Evolutionary conservation across 1,140 invertebrate genomes (phyloP), one percentile per base, ranked within the genome.

Genomic region (Caenorhabditis inopinata): DNA sequence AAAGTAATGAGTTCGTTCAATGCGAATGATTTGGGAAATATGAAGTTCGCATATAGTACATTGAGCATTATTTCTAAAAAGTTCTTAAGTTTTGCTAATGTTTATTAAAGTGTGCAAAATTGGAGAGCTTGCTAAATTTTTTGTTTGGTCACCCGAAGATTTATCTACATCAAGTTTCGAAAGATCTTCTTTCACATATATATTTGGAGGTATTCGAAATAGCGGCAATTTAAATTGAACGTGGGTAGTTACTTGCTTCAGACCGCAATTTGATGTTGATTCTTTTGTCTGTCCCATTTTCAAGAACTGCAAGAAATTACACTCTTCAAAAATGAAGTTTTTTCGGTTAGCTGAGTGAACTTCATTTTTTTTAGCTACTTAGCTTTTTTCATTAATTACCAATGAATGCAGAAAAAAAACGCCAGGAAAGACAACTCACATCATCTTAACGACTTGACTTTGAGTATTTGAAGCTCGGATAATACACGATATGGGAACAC

Each of bases 391-490:
- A 35, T 32, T n/a, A 18, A 68, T 32, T 18, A 68, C 18, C 18
- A 68, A 68, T 42, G 58, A 68, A 68, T 3, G 11, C 25, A 16
- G 51, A 58, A 42, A 42, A 35, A 42, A 42, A 38, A 68, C 27
- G 38, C 25, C 29, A 32, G n/a, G 12, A 42, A n/a, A 42, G 58
- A 68, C 58, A 42, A 68, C 58, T 68, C 58, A 68, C 58, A 68
- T 68, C 58, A 68, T 68, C 58, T 68, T 68, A 32, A 68, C 38
- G 58, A 68, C 58, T 68, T 38, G 29, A 42, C 32, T 68, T 68
- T 38, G 58, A 68, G 27, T 68, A 68, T 32, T 68, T 68, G 32
- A 42, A 68, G 27, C 58, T n/a, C 18, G 18, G 58, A 29, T 32
- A 68, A 68, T 68, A 68, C 18, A 32, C 49, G 23, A 25, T 51